These are phyloP conservation scores for Pogonognathellus flavescens DNA, from an alignment of 1,140 invertebrate genomes.

Conservation along the genomic window DNA sequence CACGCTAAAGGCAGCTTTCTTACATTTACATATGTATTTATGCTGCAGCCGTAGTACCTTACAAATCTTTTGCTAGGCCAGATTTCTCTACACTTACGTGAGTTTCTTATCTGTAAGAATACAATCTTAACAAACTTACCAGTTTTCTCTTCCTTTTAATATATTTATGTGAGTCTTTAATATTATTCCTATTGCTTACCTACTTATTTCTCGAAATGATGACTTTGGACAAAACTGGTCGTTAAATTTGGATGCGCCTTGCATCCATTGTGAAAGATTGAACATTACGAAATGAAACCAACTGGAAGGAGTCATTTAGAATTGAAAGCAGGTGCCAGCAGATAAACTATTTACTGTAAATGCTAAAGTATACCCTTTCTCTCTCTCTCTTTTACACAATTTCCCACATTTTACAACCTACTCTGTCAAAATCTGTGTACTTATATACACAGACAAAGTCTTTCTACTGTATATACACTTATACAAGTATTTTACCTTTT, in stretches of 20 bases:
- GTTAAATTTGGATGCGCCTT: conserved; percentile 43
- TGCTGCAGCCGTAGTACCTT: no score
- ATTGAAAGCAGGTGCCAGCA: conserved; percentile 18
- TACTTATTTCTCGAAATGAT: conserved; percentile 21
- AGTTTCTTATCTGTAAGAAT: no score
- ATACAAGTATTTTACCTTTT: no score
- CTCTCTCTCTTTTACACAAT: not conserved
- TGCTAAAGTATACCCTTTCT: not conserved
- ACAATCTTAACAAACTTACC: no score
- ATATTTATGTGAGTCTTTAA: no score
- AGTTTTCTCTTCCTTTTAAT: no score
- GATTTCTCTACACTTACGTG: no score
- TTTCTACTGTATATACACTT: not conserved
- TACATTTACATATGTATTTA: no score
- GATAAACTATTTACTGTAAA: not conserved
- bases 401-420: not conserved
- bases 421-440: not conserved
- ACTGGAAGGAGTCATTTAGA: not conserved
- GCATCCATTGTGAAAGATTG: conserved; percentile 40
- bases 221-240: conserved; percentile 11
- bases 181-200: no score
- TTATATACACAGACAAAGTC: not conserved
- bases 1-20: no score
- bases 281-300: conserved; percentile 31
- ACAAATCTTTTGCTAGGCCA: no score